Conservation (phyloP, 1,140 invertebrate species). For the Grapholita molesta region DNA sequence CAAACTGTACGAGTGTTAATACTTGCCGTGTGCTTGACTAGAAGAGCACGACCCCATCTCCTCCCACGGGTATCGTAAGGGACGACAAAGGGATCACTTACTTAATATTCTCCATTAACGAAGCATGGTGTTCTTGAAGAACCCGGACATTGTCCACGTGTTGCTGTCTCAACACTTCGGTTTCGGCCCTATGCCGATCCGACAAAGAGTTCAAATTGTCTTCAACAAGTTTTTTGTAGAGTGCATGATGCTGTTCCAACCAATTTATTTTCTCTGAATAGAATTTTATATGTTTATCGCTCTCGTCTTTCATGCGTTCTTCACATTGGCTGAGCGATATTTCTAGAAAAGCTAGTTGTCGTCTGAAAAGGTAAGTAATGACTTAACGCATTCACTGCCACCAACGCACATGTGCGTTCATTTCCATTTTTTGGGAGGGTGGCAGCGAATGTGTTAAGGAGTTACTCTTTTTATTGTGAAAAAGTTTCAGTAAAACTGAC, state of each 20-base stretch:
- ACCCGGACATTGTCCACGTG: constrained; percentile 66
- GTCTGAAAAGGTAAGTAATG: constrained; percentile 36
- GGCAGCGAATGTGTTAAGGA: too few species aligned
- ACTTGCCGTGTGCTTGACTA: too few species aligned
- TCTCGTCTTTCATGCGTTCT: constrained; percentile 72
- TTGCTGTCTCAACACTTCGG: constrained; percentile 59
- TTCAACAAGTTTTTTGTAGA: constrained; percentile 59
- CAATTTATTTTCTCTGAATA: constrained; percentile 67
- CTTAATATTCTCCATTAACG: constrained; percentile 73
- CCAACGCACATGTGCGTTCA: too few species aligned
- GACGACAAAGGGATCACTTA: constrained; percentile 28
- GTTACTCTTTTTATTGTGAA: too few species aligned
- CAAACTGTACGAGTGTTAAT: too few species aligned
- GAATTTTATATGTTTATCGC: constrained; percentile 64
- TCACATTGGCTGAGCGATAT: constrained; percentile 63
- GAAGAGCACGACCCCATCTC: too few species aligned
- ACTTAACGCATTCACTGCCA: too few species aligned
- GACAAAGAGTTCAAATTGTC: constrained; percentile 50
- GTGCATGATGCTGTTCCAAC: constrained; percentile 65
- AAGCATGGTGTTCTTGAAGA: constrained; percentile 67
- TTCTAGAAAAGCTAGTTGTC: constrained; percentile 67
- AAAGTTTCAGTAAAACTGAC: too few species aligned
- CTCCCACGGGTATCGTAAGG: too few species aligned
- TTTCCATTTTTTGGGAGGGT: too few species aligned
- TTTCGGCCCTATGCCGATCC: constrained; percentile 59